A percentile compares a stretch with the other conserved stretches of the same genome.
These are phyloP conservation scores for Epistrophe eligans DNA, from an alignment of 2,888 invertebrate species.

Conservation along the genomic window DNA sequence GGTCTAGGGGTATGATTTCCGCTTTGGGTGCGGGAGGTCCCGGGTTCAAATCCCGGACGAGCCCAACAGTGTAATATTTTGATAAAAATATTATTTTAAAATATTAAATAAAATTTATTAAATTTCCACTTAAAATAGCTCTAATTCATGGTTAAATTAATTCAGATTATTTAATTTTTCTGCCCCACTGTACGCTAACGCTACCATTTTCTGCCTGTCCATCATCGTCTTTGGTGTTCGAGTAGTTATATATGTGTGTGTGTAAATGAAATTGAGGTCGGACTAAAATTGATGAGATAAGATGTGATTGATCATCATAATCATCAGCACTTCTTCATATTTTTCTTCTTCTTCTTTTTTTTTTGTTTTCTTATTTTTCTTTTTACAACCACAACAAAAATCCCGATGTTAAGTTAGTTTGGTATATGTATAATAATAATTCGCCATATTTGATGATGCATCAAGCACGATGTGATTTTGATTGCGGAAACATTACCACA, in stretches of 20 bases:
- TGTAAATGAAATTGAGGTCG: conserved; percentile 68
- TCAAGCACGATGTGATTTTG: conserved; percentile 63
- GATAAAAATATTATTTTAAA: too few species aligned
- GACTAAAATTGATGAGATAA: conserved; percentile 72
- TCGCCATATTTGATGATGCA: conserved; percentile 42
- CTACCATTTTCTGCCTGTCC: not conserved
- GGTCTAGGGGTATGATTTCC: conserved; percentile 76
- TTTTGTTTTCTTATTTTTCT: too few species aligned
- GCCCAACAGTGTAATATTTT: conserved; percentile 24
- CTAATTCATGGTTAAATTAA: not conserved
- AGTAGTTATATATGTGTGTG: conserved; percentile 23
- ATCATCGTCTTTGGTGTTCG: conserved; percentile 22
- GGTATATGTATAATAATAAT: conserved; percentile 38
- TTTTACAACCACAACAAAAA: conserved; percentile 32
- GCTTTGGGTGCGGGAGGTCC: conserved; percentile 74
- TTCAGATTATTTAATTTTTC: too few species aligned
- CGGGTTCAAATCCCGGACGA: conserved; percentile 75
- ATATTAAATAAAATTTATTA: too few species aligned
- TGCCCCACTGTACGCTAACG: conserved; percentile 2
- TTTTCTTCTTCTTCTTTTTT: not conserved
- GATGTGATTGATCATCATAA: conserved; percentile 71
- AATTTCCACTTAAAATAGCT: too few species aligned
- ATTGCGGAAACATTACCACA: conserved; percentile 72
- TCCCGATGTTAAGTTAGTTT: conserved; percentile 47
- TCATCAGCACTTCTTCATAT: conserved; percentile 62